phyloP scores from a whole-genome alignment of 2,113 vertebrate genomes.

The Panthera tigris region DNA sequence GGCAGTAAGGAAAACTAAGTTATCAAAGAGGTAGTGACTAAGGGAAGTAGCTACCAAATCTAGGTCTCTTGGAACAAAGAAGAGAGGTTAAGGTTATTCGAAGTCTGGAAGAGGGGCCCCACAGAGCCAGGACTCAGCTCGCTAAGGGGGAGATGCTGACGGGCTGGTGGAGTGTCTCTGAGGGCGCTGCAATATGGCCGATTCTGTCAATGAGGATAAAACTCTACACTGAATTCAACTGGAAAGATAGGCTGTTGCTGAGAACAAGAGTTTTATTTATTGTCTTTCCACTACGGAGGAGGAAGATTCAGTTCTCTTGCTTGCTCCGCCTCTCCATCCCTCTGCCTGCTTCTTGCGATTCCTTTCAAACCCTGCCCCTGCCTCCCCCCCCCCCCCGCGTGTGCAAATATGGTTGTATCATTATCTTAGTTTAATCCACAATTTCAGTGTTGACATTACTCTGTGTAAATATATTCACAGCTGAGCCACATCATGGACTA shows the following conservation, averaged over 20 bases:
- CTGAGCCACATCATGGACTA: background rate
- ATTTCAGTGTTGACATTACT: background rate
- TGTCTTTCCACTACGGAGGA: background rate
- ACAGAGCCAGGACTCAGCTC: background rate
- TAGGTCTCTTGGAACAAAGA: background rate
- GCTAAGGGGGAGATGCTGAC: background rate
- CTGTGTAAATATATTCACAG: slow-evolving; percentile 10
- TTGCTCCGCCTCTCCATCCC: background rate
- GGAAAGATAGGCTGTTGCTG: background rate
- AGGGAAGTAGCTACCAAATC: background rate
- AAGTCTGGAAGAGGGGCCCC: background rate
- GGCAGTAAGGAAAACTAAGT: background rate
- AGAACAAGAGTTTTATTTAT: background rate
- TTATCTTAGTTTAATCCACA: background rate
- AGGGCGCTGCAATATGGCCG: background rate
- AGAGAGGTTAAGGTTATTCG: background rate
- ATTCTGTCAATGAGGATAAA: background rate
- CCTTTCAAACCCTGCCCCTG: background rate
- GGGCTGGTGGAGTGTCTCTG: background rate
- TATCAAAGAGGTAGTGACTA: background rate
- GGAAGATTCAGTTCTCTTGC: background rate
- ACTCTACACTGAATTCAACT: background rate
- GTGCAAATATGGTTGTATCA: background rate
- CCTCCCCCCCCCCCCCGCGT: rapidly evolving
- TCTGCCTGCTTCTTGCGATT: background rate